Conservation (phyloP, 2,888 invertebrate genomes). For the Tanytarsus gracilentus region DNA sequence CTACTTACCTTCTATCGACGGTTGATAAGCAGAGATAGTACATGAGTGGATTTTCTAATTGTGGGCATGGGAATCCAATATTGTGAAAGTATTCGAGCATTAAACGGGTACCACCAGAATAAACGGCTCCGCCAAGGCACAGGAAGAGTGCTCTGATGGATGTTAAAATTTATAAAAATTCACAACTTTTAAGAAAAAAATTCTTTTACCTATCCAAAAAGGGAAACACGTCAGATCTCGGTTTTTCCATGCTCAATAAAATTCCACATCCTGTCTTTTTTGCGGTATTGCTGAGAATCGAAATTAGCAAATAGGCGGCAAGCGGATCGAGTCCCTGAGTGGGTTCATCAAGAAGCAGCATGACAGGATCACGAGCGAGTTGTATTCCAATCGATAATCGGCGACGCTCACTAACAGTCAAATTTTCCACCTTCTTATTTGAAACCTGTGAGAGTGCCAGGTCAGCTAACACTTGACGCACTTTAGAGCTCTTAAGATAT, state of each 20-base stretch:
- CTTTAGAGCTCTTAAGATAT: conserved; percentile 71
- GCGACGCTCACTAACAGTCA: conserved; percentile 83
- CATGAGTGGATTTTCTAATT: conserved; percentile 95
- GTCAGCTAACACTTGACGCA: conserved; percentile 87
- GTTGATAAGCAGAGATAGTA: conserved; percentile 69
- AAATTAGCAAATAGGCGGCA: conserved; percentile 89
- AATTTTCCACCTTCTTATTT: conserved; percentile 68
- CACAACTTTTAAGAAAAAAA: background rate
- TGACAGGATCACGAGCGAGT: conserved; percentile 88
- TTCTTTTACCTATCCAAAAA: conserved; percentile 61
- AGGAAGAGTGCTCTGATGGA: conserved; percentile 64
- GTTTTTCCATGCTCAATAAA: conserved; percentile 85
- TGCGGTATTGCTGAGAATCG: conserved; percentile 81
- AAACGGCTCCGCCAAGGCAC: conserved; percentile 84
- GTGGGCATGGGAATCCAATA: conserved; percentile 94
- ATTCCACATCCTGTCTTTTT: conserved; percentile 87
- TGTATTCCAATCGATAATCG: conserved; percentile 87
- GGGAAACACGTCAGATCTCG: conserved; percentile 89
- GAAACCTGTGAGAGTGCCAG: conserved; percentile 87
- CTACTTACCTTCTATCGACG: conserved; percentile 46
- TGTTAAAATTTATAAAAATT: background rate
- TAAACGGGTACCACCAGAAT: conserved; percentile 81
- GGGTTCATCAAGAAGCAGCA: conserved; percentile 85
- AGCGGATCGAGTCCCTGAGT: conserved; percentile 91
- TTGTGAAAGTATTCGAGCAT: conserved; percentile 91